Evolutionary conservation across 2,113 vertebrate species (phyloP), one percentile per base, ranked within the genome.

Genomic region (Scomber japonicus): DNA sequence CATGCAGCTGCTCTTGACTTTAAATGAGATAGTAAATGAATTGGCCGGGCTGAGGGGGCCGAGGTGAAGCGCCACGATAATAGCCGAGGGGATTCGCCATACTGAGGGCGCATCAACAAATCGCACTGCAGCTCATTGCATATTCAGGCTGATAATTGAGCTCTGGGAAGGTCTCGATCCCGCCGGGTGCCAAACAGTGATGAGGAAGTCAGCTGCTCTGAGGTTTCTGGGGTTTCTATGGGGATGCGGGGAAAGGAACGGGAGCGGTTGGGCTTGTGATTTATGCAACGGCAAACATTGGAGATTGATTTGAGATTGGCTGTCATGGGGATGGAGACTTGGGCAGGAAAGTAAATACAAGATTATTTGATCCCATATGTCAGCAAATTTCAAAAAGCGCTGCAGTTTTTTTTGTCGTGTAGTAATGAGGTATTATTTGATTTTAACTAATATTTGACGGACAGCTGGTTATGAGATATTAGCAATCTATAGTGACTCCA

Each of bases 1-100:
- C 74, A 27, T 2, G 61, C 61, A 1, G 68, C 73, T 59, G 80
- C 77, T 86, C 78, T 73, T 13, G 86, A 84, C 90, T 91, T 84
- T 71, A 83, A 89, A 91, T 87, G 86, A 90, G 87, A 49, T 6
- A 68, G 71, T 73, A 88, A 87, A 90, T 90, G 82, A 91, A 88
- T 71, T 51, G 82, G 66, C 69, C 24, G 45, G 45, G 56, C 72
- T 7, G 79, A 82, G 75, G 68, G 68, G 79, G 62, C 66, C 3
- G 56, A 56, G 81, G 77, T 78, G 76, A 79, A 76, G 63, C 49
- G 64, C 46, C 55, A 64, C 56, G 2, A 66, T 79, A 71, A 70
- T 11, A 74, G 83, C 67, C 45, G 56, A 45, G 69, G 81, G 86
- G 81, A 81, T 83, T 83, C 31, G 68, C 74, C 63, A 21, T 45